Base-by-base conservation (phyloP, 2,797 vertebrate genomes). In the Trachops cirrhosus region DNA sequence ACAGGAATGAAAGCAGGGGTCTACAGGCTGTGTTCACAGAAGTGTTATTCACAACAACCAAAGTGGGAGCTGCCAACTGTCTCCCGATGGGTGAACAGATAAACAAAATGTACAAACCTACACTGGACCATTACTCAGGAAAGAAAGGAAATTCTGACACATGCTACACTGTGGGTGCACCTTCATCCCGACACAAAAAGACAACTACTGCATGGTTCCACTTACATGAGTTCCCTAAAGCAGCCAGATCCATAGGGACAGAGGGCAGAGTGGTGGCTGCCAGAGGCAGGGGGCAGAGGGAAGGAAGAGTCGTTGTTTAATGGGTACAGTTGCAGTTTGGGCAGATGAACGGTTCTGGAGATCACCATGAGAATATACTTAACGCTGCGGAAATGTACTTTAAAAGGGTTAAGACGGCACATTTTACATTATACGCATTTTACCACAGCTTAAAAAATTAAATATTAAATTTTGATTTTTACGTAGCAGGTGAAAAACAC, bases 41-140 rank as follows among this genome's bases (percentile, higher is more conserved):
- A 19, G 52, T 22, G 39, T 41, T 41, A 46, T 32, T 24, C 22
- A 19, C 26, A 24, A 2, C 0, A 34, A 18, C 54, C 71, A 39
- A 44, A 52, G 39, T 50, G 6, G 37, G 15, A 14, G 46, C 41
- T 8, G 18, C 7, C 39, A 18, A n/a, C 29, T 0, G 9, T 52
- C 73, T 37, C 4, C 5, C 0, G 2, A 41, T 2, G 24, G 37
- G 24, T 1, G 7, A 18, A 2, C 0, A 2, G 50, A 9, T 11
- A 16, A 32, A 44, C 50, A 41, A 19, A 88, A 50, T 8, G 29
- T 15, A 15, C 4, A 9, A 34, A 16, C 5, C 24, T 11, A 19
- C 0, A 3, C 32, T 64, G 62, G 14, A 64, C 62, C 12, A 32
- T 64, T 18, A 32, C 62, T 64, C 16, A 32, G 59, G 34, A 86